phyloP scores from a whole-genome alignment of 1,140 invertebrate genomes.

The Scaptodrosophila lebanonensis region DNA sequence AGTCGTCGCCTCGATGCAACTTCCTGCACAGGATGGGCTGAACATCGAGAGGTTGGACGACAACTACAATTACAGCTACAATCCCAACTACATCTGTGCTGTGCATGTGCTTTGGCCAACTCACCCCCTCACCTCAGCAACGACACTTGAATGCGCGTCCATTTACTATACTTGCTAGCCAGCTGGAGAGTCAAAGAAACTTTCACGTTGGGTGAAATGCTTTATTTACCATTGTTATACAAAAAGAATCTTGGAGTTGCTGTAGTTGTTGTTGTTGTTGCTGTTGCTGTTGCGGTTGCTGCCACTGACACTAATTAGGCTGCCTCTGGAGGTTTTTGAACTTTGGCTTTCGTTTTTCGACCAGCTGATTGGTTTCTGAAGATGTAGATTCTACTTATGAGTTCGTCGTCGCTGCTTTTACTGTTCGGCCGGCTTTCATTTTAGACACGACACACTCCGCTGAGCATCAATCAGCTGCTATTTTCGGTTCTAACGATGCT shows the following conservation, averaged over 20 bases:
- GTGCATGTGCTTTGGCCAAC: no score
- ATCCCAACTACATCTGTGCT: no score
- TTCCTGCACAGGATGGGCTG: conserved; percentile 38
- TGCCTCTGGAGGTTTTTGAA: conserved; percentile 40
- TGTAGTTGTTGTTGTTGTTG: neutral
- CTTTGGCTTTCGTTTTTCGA: conserved; percentile 54
- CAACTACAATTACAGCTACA: no score
- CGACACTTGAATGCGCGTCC: conserved; percentile 1
- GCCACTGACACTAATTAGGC: neutral
- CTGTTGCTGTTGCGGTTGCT: neutral
- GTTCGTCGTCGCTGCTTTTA: no score
- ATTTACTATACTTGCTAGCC: neutral
- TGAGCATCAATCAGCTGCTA: no score
- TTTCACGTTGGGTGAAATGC: conserved; percentile 55
- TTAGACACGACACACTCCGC: no score
- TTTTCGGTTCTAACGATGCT: no score
- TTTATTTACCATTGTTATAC: conserved; percentile 21
- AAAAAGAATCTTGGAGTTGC: conserved; percentile 48
- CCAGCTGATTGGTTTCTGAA: conserved; percentile 52
- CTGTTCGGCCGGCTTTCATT: no score
- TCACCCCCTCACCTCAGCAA: neutral
- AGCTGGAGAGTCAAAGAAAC: conserved; percentile 25
- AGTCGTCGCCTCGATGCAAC: neutral
- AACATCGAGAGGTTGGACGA: no score
- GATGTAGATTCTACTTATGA: conserved; percentile 9